Evolutionary conservation across 2,797 vertebrate species (phyloP).

Genomic region (Cetoscarus ocellatus): DNA sequence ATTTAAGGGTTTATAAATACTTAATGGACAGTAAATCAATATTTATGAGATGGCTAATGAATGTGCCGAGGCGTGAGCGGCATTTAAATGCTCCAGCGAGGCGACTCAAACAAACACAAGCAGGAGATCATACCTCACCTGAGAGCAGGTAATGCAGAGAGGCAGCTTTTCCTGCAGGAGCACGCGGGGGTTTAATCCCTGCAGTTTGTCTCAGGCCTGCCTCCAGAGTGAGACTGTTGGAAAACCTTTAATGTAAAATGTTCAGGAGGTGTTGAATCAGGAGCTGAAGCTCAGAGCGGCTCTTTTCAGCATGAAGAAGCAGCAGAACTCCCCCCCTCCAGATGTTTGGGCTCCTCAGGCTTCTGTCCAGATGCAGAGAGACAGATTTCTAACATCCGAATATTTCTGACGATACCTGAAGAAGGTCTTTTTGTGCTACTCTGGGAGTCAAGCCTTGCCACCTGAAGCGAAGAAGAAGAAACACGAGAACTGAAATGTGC

Average conservation of each 20-base stretch:
- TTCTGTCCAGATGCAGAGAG: neutral
- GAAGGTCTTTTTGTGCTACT: too few relatives aligned
- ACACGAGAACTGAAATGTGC: too few relatives aligned
- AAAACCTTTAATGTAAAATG: neutral
- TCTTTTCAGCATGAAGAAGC: neutral
- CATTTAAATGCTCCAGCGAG: slow-evolving; percentile 28
- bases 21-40: slow-evolving; percentile 57
- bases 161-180: neutral
- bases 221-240: neutral
- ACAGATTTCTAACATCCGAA: too few relatives aligned
- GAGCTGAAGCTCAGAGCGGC: too few relatives aligned
- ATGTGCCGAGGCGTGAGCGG: slow-evolving; percentile 31
- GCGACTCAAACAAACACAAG: neutral
- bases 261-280: neutral
- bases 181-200: neutral
- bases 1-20: slow-evolving; percentile 51
- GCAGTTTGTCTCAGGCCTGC: neutral
- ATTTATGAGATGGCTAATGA: slow-evolving; percentile 59
- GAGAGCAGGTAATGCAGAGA: neutral
- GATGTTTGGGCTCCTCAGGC: neutral
- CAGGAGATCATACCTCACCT: neutral
- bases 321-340: neutral
- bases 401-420: too few relatives aligned
- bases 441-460: too few relatives aligned
- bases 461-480: too few relatives aligned